Evolutionary conservation across 92 coral and sea anemone species (phyloP), one percentile per base, ranked within the genome.

Genomic region (Muricea muricata): DNA sequence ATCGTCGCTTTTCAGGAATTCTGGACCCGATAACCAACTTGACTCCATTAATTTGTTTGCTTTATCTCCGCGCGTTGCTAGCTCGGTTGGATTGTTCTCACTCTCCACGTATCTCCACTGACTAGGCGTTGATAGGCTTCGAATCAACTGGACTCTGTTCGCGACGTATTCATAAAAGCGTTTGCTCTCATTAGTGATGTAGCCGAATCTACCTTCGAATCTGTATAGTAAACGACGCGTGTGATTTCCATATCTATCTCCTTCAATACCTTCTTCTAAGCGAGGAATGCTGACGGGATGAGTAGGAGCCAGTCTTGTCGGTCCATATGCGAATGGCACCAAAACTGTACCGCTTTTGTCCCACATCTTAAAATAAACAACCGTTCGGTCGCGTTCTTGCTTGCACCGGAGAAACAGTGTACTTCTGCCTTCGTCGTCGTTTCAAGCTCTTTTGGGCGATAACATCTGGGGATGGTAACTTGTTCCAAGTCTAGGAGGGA

Each of bases 101-200:
- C 17, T 48, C 3, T 48, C 56, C 18, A 48, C 56, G 21, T 48
- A 48, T 48, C 56, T 48, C 21, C 21, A 48, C 15, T 48, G 82
- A 8, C 17, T 63, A 12, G 67, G 88, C 7, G 77, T 29, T 35
- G 86, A 86, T 13, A 65, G 12, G 31, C 80, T 74, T 14, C 84
- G 33, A 45, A 88, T 84, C 25, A 84, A 40, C 37, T 88, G 54
- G 26, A 88, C 88, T 74, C 88, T 58, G 73, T 88, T 88, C 31
- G 91, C 85, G 21, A 88, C 88, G 65, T 88, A 88, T 11, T 78
- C 69, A 71, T 83, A 88, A 73, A 88, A 88, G 12, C 85, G 72
- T 39, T 76, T 52, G 13, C 67, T 63, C 56, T 88, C 84, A 65
- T 83, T 88, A 20, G 30, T 60, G 11, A 71, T 82, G 84, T 82